phyloP scores from a whole-genome alignment of 2,113 vertebrate genomes.

The Scomber japonicus region DNA sequence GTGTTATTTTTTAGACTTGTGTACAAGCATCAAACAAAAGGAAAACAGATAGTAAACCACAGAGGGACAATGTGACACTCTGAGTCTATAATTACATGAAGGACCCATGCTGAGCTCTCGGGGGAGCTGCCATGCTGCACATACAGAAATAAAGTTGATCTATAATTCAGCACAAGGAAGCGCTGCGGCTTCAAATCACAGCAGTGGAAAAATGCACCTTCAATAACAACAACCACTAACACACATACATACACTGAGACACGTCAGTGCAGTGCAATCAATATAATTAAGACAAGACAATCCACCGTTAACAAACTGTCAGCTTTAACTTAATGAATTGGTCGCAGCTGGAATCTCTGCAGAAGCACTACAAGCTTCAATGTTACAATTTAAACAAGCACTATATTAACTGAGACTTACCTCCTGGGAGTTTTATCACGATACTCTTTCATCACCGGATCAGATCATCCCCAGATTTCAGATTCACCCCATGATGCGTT shows the following conservation, averaged over 20 bases:
- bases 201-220: not conserved
- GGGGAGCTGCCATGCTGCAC: slow-evolving; percentile 33
- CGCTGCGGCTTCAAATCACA: slow-evolving; percentile 41
- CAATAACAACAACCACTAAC: not conserved
- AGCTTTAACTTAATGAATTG: no score
- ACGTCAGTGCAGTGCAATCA: no score
- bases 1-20: no score
- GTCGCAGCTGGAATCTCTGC: no score
- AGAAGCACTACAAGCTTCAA: not conserved
- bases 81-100: slow-evolving; percentile 20
- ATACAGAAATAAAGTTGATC: slow-evolving; percentile 69
- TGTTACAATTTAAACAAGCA: not conserved
- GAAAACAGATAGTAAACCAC: not conserved
- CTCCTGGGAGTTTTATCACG: slow-evolving; percentile 28
- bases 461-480: slow-evolving; percentile 21
- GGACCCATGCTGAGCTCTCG: slow-evolving; percentile 39
- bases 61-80: not conserved
- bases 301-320: no score
- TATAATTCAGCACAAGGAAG: slow-evolving; percentile 71
- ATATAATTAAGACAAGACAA: no score
- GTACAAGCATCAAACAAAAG: not conserved
- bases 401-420: slow-evolving; percentile 19
- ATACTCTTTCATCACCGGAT: slow-evolving; percentile 15
- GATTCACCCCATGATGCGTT: slow-evolving; percentile 60
- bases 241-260: not conserved